Evolutionary conservation across 1,140 invertebrate genomes (phyloP).

Genomic region (Danaus plexippus): DNA sequence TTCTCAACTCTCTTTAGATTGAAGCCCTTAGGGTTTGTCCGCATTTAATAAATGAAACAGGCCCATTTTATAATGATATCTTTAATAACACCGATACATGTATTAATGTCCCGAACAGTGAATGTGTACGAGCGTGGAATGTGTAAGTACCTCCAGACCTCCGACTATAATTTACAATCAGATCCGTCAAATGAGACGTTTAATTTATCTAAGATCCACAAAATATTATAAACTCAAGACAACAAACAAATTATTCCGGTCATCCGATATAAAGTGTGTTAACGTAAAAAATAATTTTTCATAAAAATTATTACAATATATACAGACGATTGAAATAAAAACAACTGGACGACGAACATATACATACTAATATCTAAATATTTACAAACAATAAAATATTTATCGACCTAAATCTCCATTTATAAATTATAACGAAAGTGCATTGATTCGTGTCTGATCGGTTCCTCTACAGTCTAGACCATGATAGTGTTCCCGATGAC

Average conservation of each 20-base stretch:
- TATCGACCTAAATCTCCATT: neutral
- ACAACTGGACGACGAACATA: conserved; percentile 51
- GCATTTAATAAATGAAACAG: conserved; percentile 3
- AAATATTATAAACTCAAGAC: conserved; percentile 17
- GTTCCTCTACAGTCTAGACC: conserved; percentile 29
- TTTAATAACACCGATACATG: conserved; percentile 43
- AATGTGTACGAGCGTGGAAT: conserved; percentile 45
- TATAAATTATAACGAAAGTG: neutral
- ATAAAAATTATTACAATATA: conserved; percentile 44
- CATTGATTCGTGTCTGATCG: too few relatives aligned
- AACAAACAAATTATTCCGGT: conserved; percentile 23
- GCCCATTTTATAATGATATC: conserved; percentile 23
- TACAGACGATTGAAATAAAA: conserved; percentile 45
- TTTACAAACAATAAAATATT: conserved; percentile 5
- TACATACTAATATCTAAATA: neutral
- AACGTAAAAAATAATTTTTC: conserved; percentile 31
- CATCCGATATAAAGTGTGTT: conserved; percentile 24
- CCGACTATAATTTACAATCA: conserved; percentile 9
- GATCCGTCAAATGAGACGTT: conserved; percentile 11
- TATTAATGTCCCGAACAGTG: conserved; percentile 37
- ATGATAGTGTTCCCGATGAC: conserved; percentile 62
- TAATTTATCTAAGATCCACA: conserved; percentile 10
- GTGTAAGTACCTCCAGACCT: conserved; percentile 52
- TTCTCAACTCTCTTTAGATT: too few relatives aligned
- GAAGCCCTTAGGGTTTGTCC: too few relatives aligned